phyloP scores from a whole-genome alignment of 30 jellyfish, hydroid and myxozoan genomes.

The Chrysaora quinquecirrha region DNA sequence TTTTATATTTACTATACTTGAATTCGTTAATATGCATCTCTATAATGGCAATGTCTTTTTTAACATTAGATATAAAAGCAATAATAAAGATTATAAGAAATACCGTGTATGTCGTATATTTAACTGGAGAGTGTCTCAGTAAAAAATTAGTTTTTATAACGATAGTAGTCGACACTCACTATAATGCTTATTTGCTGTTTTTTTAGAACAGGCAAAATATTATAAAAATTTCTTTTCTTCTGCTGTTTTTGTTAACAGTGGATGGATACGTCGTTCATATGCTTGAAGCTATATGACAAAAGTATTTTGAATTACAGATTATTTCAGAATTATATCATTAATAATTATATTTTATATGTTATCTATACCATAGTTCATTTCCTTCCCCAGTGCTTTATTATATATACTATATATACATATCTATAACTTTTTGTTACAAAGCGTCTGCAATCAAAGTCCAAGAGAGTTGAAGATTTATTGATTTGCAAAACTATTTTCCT shows the following conservation, averaged over 20 bases:
- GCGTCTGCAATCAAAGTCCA: too few species aligned
- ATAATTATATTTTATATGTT: slow-evolving; percentile 54
- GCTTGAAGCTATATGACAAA: slow-evolving; percentile 31
- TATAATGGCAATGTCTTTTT: background rate
- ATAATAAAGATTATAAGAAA: background rate
- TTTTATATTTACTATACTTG: background rate
- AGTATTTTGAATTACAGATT: slow-evolving; percentile 62
- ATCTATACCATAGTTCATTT: slow-evolving; percentile 13
- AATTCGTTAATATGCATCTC: background rate
- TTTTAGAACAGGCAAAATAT: slow-evolving; percentile 48
- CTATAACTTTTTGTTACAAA: too few species aligned
- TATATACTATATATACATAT: too few species aligned
- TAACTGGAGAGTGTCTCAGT: slow-evolving; percentile 69
- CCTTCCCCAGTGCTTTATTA: slow-evolving; percentile 7
- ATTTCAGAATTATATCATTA: slow-evolving; percentile 35
- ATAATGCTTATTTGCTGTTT: slow-evolving; percentile 28
- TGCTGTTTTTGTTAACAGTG: background rate
- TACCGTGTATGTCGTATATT: slow-evolving; percentile 36
- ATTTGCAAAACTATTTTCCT: too few species aligned
- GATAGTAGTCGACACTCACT: slow-evolving; percentile 3
- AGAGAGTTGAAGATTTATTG: too few species aligned
- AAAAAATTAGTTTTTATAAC: slow-evolving; percentile 59
- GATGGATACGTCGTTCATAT: slow-evolving; percentile 18
- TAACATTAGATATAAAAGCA: background rate
- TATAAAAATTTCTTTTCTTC: slow-evolving; percentile 17